A percentile compares a stretch with the other conserved stretches of the same genome.
phyloP scores from a whole-genome alignment of 2,888 invertebrate genomes.

The Eueremaeus valkanovi region DNA sequence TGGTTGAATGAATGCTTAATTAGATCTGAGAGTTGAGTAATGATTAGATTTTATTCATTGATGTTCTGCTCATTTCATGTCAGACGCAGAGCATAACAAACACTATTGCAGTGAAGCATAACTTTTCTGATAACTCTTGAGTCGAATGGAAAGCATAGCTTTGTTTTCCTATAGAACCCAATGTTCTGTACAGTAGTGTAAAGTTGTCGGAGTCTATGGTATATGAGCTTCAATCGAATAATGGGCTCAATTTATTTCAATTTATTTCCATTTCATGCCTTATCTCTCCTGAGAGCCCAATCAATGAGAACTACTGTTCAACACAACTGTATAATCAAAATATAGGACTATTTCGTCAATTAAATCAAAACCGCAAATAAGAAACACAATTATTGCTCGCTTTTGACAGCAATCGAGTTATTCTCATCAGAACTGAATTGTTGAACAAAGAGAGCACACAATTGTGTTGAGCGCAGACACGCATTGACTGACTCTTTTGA shows the following conservation, averaged over 20 bases:
- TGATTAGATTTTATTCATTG: slow-evolving; percentile 17
- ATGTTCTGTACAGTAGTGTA: no score
- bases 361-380: slow-evolving; percentile 34
- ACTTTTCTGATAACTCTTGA: no score
- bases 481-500: slow-evolving; percentile 2
- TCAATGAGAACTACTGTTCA: no score
- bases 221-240: not conserved
- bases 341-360: slow-evolving; percentile 24
- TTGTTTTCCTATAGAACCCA: no score
- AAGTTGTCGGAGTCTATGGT: no score
- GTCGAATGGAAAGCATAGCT: no score
- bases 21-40: not conserved
- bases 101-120: no score
- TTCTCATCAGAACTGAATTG: not conserved
- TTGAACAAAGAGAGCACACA: not conserved
- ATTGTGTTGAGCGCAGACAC: not conserved
- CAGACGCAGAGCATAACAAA: not conserved
- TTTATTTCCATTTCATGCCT: slow-evolving; percentile 33
- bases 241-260: slow-evolving; percentile 26
- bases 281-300: slow-evolving; percentile 25
- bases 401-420: not conserved
- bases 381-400: not conserved
- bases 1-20: not conserved
- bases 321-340: no score
- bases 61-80: not conserved